These are phyloP conservation scores for Myxocyprinus asiaticus DNA, from an alignment of 2,113 vertebrate genomes.

Conservation along the genomic window DNA sequence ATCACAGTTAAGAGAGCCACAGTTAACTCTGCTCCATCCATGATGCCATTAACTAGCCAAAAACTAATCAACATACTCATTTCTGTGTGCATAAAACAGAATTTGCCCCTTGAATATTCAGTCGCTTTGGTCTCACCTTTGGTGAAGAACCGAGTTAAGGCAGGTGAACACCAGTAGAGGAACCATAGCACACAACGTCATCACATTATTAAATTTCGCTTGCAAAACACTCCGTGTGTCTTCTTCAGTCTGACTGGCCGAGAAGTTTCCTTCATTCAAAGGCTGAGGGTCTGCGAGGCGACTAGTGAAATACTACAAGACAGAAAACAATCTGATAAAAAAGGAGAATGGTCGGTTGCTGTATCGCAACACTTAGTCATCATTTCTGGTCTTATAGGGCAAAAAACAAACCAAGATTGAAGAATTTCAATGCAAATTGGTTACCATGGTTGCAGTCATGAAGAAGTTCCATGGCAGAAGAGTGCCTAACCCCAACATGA, in stretches of 20 bases:
- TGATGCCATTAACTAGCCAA: no score
- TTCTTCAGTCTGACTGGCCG: background rate
- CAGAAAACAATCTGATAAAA: background rate
- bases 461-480: slow-evolving; percentile 97
- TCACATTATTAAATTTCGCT: slow-evolving; percentile 81
- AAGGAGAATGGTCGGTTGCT: no score
- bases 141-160: slow-evolving; percentile 85
- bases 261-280: background rate
- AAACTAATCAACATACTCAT: no score
- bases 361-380: background rate
- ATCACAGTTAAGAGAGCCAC: background rate
- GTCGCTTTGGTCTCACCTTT: slow-evolving; percentile 66
- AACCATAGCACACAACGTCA: slow-evolving; percentile 85
- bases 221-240: slow-evolving; percentile 59
- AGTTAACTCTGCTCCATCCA: no score
- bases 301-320: slow-evolving; percentile 78
- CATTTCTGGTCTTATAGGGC: background rate
- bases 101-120: no score
- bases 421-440: background rate
- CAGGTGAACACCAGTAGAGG: slow-evolving; percentile 82
- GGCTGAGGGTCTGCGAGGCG: slow-evolving; percentile 66
- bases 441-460: slow-evolving; percentile 86
- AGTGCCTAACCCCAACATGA: slow-evolving; percentile 85
- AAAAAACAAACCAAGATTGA: background rate
- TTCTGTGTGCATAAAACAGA: no score